Evolutionary conservation across 2,888 invertebrate genomes (phyloP), one percentile per base, ranked within the genome.

Genomic region (Stenolophus ochropezus): DNA sequence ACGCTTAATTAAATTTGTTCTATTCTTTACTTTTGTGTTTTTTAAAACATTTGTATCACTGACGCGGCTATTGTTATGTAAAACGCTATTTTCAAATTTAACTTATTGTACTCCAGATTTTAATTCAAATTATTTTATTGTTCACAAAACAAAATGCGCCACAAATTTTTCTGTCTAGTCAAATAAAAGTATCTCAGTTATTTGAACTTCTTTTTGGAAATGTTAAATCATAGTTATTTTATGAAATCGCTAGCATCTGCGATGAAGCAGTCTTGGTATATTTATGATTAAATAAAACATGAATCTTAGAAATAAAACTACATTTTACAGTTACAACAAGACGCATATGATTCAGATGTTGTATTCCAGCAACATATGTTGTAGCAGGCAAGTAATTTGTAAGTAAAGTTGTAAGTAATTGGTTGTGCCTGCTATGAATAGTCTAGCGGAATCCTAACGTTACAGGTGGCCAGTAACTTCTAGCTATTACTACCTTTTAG

Each of bases 391-490:
- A 27, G 78, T 65, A 47, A 79, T 79, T 79, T 79, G 78, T 71
- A 79, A 69, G 47, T 79, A 20, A 77, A 79, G 49, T 79, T 79
- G 71, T 69, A 79, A 33, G 79, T 79, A 79, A 79, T 79, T 71
- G 65, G 79, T 79, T 21, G 53, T 51, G 51, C 79, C 79, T 71
- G 79, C 79, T 79, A 71, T 69, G 79, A 79, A 47, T 71, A 25
- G 20, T 49, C 51, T 71, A 79, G 65, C 65, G 47, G 69, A 49
- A 27, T 16, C 27, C 14, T 2, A 6, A 8, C 18, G 65, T 33
- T 61, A 61, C 78, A 69, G 33, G 65, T 69, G 33, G 33, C 33
- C 27, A 69, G 16, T 69, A 69, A 33, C 65, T 5, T 6, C 8
- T 16, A 69, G 18, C 65, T 69, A 69, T 69, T 69, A 69, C 20